Percentiles rank a stretch among this genome's conserved stretches.
phyloP scores from a whole-genome alignment of 2,797 vertebrate genomes.

The Rhabdomys pumilio region DNA sequence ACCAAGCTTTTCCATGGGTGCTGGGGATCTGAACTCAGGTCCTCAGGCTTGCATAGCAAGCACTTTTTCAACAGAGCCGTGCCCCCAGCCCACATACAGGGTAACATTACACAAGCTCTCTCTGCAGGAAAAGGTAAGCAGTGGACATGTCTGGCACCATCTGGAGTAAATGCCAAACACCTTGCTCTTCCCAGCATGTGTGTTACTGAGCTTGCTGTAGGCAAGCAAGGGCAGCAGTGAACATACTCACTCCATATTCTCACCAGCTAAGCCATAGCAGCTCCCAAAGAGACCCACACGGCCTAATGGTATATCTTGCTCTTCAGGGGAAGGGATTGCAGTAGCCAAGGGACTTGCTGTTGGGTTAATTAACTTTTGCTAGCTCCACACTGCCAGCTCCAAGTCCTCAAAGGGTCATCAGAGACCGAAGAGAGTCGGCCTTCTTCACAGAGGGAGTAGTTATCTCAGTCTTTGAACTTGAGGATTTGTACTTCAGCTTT shows the following conservation, averaged over 20 bases:
- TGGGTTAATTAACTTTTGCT: not conserved
- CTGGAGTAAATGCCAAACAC: not conserved
- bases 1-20: not conserved
- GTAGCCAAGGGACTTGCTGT: not conserved
- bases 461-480: not conserved
- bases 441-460: not conserved
- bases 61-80: not conserved
- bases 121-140: slow-evolving; percentile 6
- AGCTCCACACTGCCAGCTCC: not conserved
- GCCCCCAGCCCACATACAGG: not conserved
- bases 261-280: not conserved
- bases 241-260: not conserved
- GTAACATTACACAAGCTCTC: not conserved
- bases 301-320: not conserved
- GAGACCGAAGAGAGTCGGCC: slow-evolving; percentile 14
- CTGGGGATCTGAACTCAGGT: not conserved
- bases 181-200: not conserved
- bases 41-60: not conserved
- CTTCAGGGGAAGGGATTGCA: not conserved
- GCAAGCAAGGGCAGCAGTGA: no score
- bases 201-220: not conserved
- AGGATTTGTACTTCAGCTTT: not conserved
- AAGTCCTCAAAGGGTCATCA: slow-evolving; percentile 5
- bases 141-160: not conserved
- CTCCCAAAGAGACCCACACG: not conserved